Evolutionary conservation across 2,888 invertebrate genomes (phyloP), one percentile per base, ranked within the genome.

Genomic region (Dendrolimus houi): DNA sequence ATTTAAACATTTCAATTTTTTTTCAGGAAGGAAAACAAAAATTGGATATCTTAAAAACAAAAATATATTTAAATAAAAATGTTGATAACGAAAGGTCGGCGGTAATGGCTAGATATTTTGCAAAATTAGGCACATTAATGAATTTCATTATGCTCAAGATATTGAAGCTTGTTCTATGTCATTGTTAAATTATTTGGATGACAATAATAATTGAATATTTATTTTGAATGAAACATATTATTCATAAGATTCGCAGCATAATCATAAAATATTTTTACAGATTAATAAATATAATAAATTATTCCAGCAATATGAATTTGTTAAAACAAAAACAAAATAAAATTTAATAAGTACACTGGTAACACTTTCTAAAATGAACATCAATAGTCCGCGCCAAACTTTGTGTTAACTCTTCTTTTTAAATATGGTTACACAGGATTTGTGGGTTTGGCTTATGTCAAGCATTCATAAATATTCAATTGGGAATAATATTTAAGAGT

Each of bases 161-260:
- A 40, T 40, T 54, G n/a, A 53, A 41, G 42, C 41, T 54, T 29
- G 14, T 41, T 54, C 42, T 9, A 12, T 13, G 2, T 55, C 47
- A 55, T 52, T 55, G 47, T 13, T 40, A 29, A 0, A 29, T 6
- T 29, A 29, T 29, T 29, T 29, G 29, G 29, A 29, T 3, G 3
- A 29, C 29, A 29, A 40, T 6, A 9, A 14, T 14, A 14, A 14
- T 12, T 54, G 47, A 14, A 14, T 41, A 55, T 55, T 9, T 6
- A 53, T 14, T 8, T 29, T 53, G 54, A 56, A 54, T 52, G 54
- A 54, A 12, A 56, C 29, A 41, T 54, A 9, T 53, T 54, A 74
- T 68, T 77, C 74, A 79, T 79, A 81, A 84, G 77, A 81, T 67
- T 69, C 67, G 75, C 75, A 79, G 77, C 74, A 62, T 71, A 67